phyloP scores from a whole-genome alignment of 2,113 vertebrate species.

The Gavia stellata region DNA sequence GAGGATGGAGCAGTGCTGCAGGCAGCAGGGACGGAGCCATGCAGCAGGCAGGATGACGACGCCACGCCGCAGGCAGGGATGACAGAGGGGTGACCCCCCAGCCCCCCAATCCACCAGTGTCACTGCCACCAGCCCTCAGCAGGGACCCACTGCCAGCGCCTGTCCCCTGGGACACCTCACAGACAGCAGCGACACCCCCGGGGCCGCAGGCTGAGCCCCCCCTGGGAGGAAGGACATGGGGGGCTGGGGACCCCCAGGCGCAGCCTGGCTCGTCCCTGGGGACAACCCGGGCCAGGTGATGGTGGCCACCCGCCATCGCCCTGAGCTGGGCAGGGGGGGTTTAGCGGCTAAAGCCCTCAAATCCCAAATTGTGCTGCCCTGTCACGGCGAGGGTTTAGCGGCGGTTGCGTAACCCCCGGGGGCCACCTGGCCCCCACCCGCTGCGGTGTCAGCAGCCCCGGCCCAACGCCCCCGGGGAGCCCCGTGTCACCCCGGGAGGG shows the following conservation, averaged over 20 bases:
- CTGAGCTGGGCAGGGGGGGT: neutral
- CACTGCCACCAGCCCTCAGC: neutral
- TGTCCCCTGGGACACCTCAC: neutral
- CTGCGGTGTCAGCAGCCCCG: constrained; percentile 65
- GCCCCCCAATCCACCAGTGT: neutral
- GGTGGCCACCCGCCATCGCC: neutral
- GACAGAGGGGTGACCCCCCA: fast-evolving
- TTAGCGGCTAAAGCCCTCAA: constrained; percentile 62
- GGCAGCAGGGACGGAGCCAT: neutral
- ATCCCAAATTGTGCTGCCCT: constrained; percentile 77
- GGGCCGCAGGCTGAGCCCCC: neutral
- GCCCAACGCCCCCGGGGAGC: neutral
- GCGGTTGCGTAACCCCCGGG: constrained; percentile 60
- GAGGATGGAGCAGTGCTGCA: neutral
- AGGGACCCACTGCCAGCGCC: neutral
- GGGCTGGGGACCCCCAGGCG: neutral
- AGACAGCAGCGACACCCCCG: fast-evolving
- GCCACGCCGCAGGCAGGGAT: neutral
- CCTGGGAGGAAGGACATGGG: neutral
- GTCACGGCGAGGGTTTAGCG: constrained; percentile 69
- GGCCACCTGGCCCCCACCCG: constrained; percentile 7
- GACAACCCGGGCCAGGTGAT: neutral
- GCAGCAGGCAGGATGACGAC: neutral
- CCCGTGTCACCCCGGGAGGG: fast-evolving
- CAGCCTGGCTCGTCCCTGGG: neutral